phyloP scores from a whole-genome alignment of 2,888 invertebrate genomes.

The Hymenopus coronatus region DNA sequence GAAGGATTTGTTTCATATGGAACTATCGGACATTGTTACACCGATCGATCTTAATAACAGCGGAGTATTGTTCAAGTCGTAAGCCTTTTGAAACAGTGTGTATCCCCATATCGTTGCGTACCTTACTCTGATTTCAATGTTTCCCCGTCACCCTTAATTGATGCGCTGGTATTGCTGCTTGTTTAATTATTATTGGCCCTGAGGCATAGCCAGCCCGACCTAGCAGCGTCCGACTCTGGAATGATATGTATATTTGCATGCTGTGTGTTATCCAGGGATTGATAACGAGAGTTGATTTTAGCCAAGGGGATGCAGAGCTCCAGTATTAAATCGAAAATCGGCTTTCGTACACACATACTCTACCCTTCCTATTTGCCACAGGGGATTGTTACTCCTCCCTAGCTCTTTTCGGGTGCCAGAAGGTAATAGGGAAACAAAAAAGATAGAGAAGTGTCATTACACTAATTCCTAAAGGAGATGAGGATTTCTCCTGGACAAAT shows the following conservation, averaged over 20 bases:
- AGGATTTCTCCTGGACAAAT: not conserved
- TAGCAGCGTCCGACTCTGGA: not conserved
- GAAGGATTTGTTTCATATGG: too few relatives aligned
- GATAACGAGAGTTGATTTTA: conserved; percentile 17
- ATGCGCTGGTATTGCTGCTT: conserved; percentile 12
- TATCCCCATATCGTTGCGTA: not conserved
- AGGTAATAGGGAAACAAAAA: not conserved
- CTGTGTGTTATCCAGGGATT: not conserved
- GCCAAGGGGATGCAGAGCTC: not conserved
- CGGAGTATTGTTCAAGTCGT: not conserved
- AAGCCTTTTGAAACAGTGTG: not conserved
- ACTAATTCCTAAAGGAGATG: not conserved
- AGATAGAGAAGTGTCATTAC: not conserved
- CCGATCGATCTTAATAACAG: not conserved
- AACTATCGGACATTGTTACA: too few relatives aligned
- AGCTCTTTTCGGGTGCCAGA: not conserved
- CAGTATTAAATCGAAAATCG: conserved; percentile 18
- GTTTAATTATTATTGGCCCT: conserved; percentile 18
- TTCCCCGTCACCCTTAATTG: conserved; percentile 6
- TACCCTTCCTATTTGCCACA: not conserved
- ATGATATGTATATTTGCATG: conserved; percentile 18
- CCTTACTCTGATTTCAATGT: conserved; percentile 3
- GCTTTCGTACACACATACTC: not conserved
- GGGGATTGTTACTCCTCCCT: not conserved
- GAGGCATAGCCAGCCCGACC: not conserved